Evolutionary conservation across 1,140 invertebrate species (phyloP), one percentile per base, ranked within the genome.

Genomic region (Saccostrea echinata): DNA sequence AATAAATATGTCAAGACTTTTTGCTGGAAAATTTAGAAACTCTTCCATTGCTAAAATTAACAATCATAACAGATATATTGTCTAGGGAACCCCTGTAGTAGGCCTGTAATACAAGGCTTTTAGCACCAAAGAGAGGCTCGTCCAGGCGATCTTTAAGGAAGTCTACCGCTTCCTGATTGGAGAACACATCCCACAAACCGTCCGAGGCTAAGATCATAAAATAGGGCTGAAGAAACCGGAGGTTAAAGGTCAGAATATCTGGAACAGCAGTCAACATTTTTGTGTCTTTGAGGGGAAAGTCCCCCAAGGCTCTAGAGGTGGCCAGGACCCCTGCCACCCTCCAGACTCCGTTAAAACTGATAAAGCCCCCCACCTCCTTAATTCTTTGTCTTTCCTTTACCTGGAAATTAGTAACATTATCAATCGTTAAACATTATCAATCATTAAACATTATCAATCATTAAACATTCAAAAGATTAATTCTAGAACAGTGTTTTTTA

Each of bases 321-420:
- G 98, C 98, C 89, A 99, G 96, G 89, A 99, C 98, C 18, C 98
- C 98, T 84, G 98, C 98, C 13, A 99, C 98, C 92, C 98, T 95
- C 98, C 98, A 99, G 0, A 99, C 98, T 83, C 98, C 98, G 93
- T 98, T 98, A 93, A 98, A 99, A 86, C 97, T 97, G 55, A 99
- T 97, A 93, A 98, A 98, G 18, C 94, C 94, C 61, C 94, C 94
- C 52, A 94, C 93, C 21, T 93, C 89, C 84, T 92, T 92, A 24
- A 95, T 95, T 68, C 94, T 89, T 87, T 92, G 89, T 61, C 92
- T 91, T 88, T 95, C 94, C 92, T 98, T 95, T 93, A 97, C 86
- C 94, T 95, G 88, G 57, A 90, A 88, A 61, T 68, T 24, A 71
- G 85, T 24, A 35, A 80, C 13, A 61, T 71, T 21, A 83, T 16